Percentiles rank a stretch among this genome's conserved stretches.
phyloP scores from a whole-genome alignment of 2,888 invertebrate species.

The Agrypnus murinus region DNA sequence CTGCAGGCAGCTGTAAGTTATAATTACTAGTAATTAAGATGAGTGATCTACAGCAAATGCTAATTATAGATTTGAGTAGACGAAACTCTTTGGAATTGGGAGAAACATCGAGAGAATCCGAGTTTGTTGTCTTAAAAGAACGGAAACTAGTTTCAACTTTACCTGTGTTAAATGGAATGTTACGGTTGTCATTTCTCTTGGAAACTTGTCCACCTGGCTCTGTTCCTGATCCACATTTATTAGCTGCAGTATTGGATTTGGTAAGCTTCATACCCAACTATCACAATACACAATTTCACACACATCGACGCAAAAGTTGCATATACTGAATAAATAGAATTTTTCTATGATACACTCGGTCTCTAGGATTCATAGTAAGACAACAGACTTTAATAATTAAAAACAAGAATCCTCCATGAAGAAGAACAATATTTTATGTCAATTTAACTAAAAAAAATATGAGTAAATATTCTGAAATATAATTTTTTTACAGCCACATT shows the following conservation, averaged over 20 bases:
- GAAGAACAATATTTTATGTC: neutral
- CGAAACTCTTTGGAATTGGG: slow-evolving; percentile 89
- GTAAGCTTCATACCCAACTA: slow-evolving; percentile 74
- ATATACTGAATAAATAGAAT: too few species aligned
- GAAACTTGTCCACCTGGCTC: slow-evolving; percentile 97
- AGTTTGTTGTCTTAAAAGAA: slow-evolving; percentile 91
- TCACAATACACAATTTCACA: slow-evolving; percentile 4
- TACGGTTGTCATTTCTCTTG: slow-evolving; percentile 91
- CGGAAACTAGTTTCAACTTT: slow-evolving; percentile 87
- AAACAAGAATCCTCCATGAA: neutral
- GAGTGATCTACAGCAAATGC: too few species aligned
- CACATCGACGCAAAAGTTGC: too few species aligned
- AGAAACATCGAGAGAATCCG: slow-evolving; percentile 87
- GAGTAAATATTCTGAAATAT: too few species aligned
- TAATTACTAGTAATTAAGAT: neutral
- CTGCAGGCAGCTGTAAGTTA: slow-evolving; percentile 82
- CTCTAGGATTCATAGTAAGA: too few species aligned
- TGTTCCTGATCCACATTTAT: slow-evolving; percentile 96
- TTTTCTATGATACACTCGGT: too few species aligned
- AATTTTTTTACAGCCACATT: slow-evolving; percentile 81
- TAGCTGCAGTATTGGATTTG: slow-evolving; percentile 95
- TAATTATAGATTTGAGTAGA: slow-evolving; percentile 79
- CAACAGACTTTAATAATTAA: slow-evolving; percentile 3
- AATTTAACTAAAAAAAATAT: too few species aligned
- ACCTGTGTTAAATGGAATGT: slow-evolving; percentile 90